phyloP scores from a whole-genome alignment of 2,888 invertebrate genomes.

The Chloromyia formosa region DNA sequence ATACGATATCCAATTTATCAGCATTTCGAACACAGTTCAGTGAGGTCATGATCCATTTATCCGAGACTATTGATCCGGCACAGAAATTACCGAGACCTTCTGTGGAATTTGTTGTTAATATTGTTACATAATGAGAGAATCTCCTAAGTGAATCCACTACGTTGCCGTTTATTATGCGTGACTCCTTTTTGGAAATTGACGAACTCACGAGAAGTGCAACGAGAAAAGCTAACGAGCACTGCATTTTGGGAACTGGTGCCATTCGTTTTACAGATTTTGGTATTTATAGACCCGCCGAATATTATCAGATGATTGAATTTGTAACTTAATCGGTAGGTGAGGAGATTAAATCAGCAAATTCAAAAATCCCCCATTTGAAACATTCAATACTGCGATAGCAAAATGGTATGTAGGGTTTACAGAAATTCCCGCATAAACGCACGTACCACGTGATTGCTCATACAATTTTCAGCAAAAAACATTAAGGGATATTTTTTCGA shows the following conservation, averaged over 20 bases:
- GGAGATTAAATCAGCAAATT: too few species aligned
- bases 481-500: too few species aligned
- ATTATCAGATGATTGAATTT: too few species aligned
- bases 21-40: conserved; percentile 29
- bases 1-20: background rate
- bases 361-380: too few species aligned
- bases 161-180: conserved; percentile 40
- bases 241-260: background rate
- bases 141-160: conserved; percentile 46
- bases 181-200: background rate
- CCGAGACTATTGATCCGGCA: conserved; percentile 46
- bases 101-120: background rate
- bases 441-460: too few species aligned
- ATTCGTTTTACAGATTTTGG: background rate
- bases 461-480: too few species aligned
- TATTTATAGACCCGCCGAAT: background rate
- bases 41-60: conserved; percentile 46
- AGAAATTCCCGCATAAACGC: too few species aligned
- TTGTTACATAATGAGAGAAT: conserved; percentile 48
- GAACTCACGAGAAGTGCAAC: background rate
- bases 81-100: background rate
- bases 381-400: too few species aligned
- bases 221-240: background rate
- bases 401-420: too few species aligned
- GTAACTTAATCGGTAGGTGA: too few species aligned